A percentile compares a stretch with the other conserved stretches of the same genome.
phyloP scores from a whole-genome alignment of 2,888 invertebrate genomes.

The Elysia crispata region DNA sequence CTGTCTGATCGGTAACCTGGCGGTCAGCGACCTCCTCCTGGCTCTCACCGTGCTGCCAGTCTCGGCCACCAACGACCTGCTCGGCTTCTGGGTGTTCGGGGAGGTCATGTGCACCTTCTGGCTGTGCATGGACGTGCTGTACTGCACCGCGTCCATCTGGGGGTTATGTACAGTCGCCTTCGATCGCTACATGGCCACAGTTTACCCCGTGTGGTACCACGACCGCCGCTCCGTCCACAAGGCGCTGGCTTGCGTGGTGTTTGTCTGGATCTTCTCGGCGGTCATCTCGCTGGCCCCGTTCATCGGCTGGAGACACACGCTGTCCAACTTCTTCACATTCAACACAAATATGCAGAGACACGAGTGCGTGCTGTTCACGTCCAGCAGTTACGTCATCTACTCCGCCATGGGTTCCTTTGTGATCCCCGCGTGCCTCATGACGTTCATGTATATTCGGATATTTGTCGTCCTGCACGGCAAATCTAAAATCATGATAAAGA shows the following conservation, averaged over 20 bases:
- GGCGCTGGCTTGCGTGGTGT: conserved; percentile 72
- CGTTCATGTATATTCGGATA: conserved; percentile 75
- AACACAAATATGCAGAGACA: conserved; percentile 63
- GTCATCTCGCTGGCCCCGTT: conserved; percentile 76
- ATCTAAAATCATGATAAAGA: conserved; percentile 53
- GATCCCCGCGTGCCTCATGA: conserved; percentile 75
- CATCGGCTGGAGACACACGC: conserved; percentile 73
- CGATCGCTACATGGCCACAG: conserved; percentile 77
- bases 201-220: conserved; percentile 77
- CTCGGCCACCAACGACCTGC: conserved; percentile 73
- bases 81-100: conserved; percentile 77
- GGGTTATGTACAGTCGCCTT: conserved; percentile 77
- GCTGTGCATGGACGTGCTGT: conserved; percentile 76
- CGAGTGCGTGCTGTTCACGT: conserved; percentile 74
- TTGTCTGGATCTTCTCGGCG: conserved; percentile 77
- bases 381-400: conserved; percentile 76
- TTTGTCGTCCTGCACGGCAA: conserved; percentile 73
- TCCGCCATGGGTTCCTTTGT: conserved; percentile 77
- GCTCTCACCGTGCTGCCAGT: conserved; percentile 76
- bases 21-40: conserved; percentile 76
- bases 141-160: conserved; percentile 78
- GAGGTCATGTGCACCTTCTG: conserved; percentile 73
- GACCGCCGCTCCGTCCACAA: conserved; percentile 72
- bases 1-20: conserved; percentile 77
- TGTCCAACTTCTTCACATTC: conserved; percentile 65